These are phyloP conservation scores for Ataeniobius toweri DNA, from an alignment of 2,797 vertebrate genomes.

Conservation along the genomic window DNA sequence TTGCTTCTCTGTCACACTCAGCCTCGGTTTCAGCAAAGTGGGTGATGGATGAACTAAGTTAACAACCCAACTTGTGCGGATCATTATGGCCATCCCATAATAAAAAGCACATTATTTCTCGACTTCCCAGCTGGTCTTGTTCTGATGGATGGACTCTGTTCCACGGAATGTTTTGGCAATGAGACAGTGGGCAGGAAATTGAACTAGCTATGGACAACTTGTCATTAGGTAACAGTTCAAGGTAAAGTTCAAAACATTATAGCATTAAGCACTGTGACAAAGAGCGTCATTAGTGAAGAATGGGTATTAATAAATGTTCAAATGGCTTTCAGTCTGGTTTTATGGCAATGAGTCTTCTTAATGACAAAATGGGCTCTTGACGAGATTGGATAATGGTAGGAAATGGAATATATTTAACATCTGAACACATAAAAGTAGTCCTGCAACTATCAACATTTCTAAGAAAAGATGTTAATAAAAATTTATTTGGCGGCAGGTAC, in stretches of 20 bases:
- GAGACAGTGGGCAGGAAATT: constrained; percentile 11
- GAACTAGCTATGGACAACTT: constrained; percentile 39
- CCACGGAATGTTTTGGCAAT: constrained; percentile 37
- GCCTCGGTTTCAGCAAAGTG: constrained; percentile 22
- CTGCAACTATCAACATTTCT: background rate
- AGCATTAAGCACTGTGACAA: constrained; percentile 24
- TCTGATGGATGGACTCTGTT: constrained; percentile 47
- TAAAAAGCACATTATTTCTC: constrained; percentile 51
- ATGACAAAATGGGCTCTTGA: background rate
- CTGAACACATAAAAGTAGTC: background rate
- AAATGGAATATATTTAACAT: background rate
- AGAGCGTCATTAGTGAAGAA: constrained; percentile 35
- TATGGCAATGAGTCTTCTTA: constrained; percentile 12
- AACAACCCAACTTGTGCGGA: constrained; percentile 38
- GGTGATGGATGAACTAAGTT: constrained; percentile 58
- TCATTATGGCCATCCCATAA: constrained; percentile 39
- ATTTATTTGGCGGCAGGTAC: background rate
- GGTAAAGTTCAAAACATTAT: constrained; percentile 41
- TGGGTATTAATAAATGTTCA: constrained; percentile 31
- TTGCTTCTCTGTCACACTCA: constrained; percentile 26
- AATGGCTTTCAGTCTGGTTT: constrained; percentile 38
- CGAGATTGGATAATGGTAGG: background rate
- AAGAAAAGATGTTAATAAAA: background rate
- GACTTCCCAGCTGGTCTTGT: constrained; percentile 10
- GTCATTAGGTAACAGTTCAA: constrained; percentile 43